Percentiles rank a stretch among this genome's conserved stretches.
Evolutionary conservation across 2,888 invertebrate genomes (phyloP).

Genomic region (Piscicola geometra): DNA sequence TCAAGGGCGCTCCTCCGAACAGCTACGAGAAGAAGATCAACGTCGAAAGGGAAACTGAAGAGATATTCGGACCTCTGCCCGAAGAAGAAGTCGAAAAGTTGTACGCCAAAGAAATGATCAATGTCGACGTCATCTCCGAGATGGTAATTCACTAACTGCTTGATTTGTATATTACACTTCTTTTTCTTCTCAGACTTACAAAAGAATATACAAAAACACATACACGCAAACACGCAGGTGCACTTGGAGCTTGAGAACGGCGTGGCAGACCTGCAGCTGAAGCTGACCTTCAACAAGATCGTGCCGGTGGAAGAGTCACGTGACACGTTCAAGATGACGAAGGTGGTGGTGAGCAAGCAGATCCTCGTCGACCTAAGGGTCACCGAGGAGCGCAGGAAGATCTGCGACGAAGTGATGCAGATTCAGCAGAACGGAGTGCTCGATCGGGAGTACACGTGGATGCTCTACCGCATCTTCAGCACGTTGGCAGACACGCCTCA

Average conservation of each 20-base stretch:
- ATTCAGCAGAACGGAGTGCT: slow-evolving; percentile 40
- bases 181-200: neutral
- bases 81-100: slow-evolving; percentile 31
- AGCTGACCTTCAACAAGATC: slow-evolving; percentile 52
- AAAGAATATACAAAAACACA: neutral
- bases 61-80: slow-evolving; percentile 44
- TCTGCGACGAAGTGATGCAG: slow-evolving; percentile 40
- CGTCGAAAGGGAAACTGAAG: slow-evolving; percentile 45
- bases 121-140: slow-evolving; percentile 46
- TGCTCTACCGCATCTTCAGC: slow-evolving; percentile 52
- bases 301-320: slow-evolving; percentile 52
- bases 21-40: slow-evolving; percentile 44
- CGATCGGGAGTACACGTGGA: slow-evolving; percentile 51
- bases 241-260: slow-evolving; percentile 43
- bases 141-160: too few relatives aligned
- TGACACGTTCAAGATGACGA: slow-evolving; percentile 53
- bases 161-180: neutral
- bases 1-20: slow-evolving; percentile 39
- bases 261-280: slow-evolving; percentile 45
- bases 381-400: slow-evolving; percentile 50
- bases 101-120: slow-evolving; percentile 40
- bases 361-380: slow-evolving; percentile 53
- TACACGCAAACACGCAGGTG: slow-evolving; percentile 38
- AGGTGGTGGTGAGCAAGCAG: slow-evolving; percentile 52
- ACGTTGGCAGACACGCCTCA: slow-evolving; percentile 51